Evolutionary conservation across 2,888 invertebrate genomes (phyloP).

Genomic region (Chymomyza caudatula): DNA sequence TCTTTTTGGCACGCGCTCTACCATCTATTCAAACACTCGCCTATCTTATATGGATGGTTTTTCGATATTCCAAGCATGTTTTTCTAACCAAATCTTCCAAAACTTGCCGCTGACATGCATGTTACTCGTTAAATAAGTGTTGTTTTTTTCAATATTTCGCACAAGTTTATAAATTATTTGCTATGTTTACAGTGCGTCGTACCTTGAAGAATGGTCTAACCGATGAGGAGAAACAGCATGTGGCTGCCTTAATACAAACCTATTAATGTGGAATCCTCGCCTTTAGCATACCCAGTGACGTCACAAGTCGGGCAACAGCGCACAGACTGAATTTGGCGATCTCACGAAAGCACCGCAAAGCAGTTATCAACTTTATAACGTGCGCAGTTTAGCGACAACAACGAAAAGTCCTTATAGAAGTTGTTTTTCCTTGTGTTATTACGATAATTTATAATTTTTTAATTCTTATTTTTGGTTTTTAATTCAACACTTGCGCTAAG

Average conservation of each 20-base stretch:
- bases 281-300: slow-evolving; percentile 50
- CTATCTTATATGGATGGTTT: background rate
- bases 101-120: background rate
- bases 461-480: slow-evolving; percentile 2
- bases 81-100: background rate
- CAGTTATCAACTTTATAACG: background rate
- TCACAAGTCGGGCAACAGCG: slow-evolving; percentile 60
- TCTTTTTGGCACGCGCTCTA: slow-evolving; percentile 1
- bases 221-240: slow-evolving; percentile 88
- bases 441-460: slow-evolving; percentile 22
- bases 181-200: slow-evolving; percentile 83
- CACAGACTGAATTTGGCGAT: slow-evolving; percentile 67
- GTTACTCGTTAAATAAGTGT: background rate
- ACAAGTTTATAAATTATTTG: background rate
- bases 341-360: slow-evolving; percentile 49
- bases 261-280: slow-evolving; percentile 78
- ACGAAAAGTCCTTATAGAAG: slow-evolving; percentile 26
- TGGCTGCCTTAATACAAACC: slow-evolving; percentile 86
- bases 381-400: slow-evolving; percentile 4
- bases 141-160: slow-evolving; percentile 2
- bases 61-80: background rate
- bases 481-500: slow-evolving; percentile 4
- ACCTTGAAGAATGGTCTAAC: slow-evolving; percentile 89
- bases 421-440: slow-evolving; percentile 23
- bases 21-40: slow-evolving; percentile 16